Base-by-base conservation (phyloP, 2,797 vertebrate genomes). In the Sternotherus odoratus region DNA sequence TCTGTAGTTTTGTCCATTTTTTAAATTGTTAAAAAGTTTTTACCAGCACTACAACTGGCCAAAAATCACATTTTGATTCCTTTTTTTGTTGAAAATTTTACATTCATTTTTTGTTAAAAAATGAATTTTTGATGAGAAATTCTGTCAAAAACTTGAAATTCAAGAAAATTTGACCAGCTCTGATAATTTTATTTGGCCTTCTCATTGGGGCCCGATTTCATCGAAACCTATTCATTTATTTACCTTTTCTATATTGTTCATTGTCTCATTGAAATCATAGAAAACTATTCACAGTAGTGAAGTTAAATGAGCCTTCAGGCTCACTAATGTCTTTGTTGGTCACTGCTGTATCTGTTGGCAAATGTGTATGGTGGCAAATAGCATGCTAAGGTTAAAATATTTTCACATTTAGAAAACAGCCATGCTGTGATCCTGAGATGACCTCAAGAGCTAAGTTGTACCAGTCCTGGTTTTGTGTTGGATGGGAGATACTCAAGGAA, bases 91-190 rank as follows among this genome's bases (percentile, higher is more conserved):
- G 2, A 13, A 15, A 53, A 49, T 86, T 26, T 30, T 48, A n/a
- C 28, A 21, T 83, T 80, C 9, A 28, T 84, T 92, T 93, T 87
- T 80, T 5, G 3, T 80, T 78, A 63, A 24, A 23, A 81, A 85
- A 75, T 51, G 2, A 66, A 2, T 39, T 85, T 81, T 74, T 88
- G 21, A 7, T 49, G 11, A 33, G 56, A 80, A 30, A 3, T 36
- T 86, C 54, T 13, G 1, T 78, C 85, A 81, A 88, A 87, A 72
- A 54, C 56, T 83, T 78, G 53, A 75, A 11, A 3, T 15, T 51
- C 30, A 53, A n/a, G 48, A 57, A 23, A 77, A 56, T 66, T 4
- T 66, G 82, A 1, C 54, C 21, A 69, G 21, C 24, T 89, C 26
- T 66, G 46, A 13, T 74, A 1, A 24, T 15, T 74, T 74, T 74